Percentiles rank a stretch among this genome's conserved stretches.
These are phyloP conservation scores for Palythoa grandiflora DNA, from an alignment of 92 coral and sea anemone genomes.

Conservation along the genomic window DNA sequence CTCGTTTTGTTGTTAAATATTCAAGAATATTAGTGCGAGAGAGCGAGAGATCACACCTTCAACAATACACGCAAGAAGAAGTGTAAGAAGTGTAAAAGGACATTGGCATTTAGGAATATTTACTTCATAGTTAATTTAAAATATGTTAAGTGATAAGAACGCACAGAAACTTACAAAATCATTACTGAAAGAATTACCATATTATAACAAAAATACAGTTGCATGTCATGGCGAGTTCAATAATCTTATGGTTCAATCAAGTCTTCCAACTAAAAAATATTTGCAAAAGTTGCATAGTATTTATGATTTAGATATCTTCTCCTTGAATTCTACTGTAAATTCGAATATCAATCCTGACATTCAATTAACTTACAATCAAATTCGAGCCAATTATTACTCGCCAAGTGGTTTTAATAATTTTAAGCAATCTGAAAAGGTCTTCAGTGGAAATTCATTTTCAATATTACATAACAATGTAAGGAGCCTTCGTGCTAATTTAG, in stretches of 20 bases:
- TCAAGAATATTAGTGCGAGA: no score
- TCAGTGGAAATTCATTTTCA: constrained; percentile 15
- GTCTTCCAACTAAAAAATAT: constrained; percentile 45
- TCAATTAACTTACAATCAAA: neutral
- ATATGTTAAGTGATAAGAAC: neutral
- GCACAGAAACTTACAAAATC: constrained; percentile 42
- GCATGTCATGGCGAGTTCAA: constrained; percentile 54
- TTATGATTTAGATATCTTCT: constrained; percentile 46
- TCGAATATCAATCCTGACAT: constrained; percentile 13
- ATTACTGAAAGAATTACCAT: constrained; percentile 58
- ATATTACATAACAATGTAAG: constrained; percentile 7
- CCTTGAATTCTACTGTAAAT: constrained; percentile 38
- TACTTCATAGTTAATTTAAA: neutral
- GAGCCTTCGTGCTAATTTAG: constrained; percentile 2
- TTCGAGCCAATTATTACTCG: constrained; percentile 44
- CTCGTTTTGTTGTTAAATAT: no score
- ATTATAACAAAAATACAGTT: constrained; percentile 40
- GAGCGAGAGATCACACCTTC: no score
- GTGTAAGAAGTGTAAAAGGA: no score
- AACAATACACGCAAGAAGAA: no score
- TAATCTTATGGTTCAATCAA: constrained; percentile 19
- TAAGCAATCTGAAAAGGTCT: constrained; percentile 18
- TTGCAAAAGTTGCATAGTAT: constrained; percentile 42
- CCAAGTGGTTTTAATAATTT: constrained; percentile 57
- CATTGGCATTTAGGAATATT: no score